Conservation (phyloP, 2,113 vertebrate genomes). For the Geococcyx californianus region DNA sequence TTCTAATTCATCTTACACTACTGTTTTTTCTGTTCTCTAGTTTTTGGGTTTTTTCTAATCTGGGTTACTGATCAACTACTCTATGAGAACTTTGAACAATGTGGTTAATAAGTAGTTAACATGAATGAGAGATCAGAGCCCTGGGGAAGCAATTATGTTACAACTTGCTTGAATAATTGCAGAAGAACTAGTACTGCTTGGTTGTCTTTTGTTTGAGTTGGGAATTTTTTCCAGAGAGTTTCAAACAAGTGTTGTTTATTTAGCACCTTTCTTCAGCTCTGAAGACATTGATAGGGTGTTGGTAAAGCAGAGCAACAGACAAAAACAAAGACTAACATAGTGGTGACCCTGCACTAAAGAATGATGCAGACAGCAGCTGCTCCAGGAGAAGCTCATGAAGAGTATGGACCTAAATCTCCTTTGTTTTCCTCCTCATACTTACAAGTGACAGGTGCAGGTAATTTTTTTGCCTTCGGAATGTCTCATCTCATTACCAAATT, state of each 20-base stretch:
- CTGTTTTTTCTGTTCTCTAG: neutral
- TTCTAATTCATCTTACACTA: neutral
- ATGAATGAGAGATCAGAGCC: neutral
- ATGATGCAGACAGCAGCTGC: neutral
- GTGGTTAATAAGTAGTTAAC: neutral
- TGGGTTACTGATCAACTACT: neutral
- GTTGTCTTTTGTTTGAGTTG: neutral
- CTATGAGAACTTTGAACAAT: neutral
- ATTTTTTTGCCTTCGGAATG: neutral
- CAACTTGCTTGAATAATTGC: neutral
- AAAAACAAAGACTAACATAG: neutral
- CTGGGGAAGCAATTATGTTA: neutral
- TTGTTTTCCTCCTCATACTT: neutral
- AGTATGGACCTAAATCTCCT: neutral
- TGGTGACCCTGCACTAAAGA: neutral
- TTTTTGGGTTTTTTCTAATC: neutral
- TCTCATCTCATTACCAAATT: neutral
- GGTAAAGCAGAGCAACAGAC: neutral
- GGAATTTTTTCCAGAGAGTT: neutral
- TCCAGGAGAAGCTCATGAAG: neutral
- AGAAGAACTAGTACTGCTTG: neutral
- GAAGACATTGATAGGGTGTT: neutral
- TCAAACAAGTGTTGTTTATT: neutral
- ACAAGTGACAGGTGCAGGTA: neutral
- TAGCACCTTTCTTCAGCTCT: neutral